Evolutionary conservation across 2,888 invertebrate genomes (phyloP).

Genomic region (Hirtodrosophila cameraria): DNA sequence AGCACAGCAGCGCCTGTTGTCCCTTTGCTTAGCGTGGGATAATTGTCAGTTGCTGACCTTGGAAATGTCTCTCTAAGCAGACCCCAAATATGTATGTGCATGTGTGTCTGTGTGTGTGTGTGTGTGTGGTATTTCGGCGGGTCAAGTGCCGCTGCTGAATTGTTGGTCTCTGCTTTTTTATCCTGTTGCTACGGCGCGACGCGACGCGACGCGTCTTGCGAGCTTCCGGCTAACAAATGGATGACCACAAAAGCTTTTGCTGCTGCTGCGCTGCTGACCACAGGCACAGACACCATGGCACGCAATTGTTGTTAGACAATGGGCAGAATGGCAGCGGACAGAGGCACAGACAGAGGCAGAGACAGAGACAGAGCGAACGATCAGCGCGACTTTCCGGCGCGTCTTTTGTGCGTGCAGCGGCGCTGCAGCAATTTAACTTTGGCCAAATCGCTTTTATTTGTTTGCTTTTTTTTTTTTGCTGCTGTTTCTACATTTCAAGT

Average conservation of each 20-base stretch:
- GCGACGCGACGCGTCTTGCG: constrained; percentile 55
- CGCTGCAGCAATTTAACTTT: constrained; percentile 45
- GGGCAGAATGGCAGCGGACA: constrained; percentile 47
- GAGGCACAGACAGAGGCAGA: constrained; percentile 2
- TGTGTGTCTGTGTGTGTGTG: constrained; percentile 24
- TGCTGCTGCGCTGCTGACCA: constrained; percentile 39
- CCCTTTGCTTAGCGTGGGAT: constrained; percentile 60
- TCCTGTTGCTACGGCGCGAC: constrained; percentile 25
- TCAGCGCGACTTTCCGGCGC: constrained; percentile 55
- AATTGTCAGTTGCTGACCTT: constrained; percentile 49
- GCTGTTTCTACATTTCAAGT: constrained; percentile 16
- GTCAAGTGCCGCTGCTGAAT: constrained; percentile 54
- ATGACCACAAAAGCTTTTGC: constrained; percentile 72
- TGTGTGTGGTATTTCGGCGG: constrained; percentile 56
- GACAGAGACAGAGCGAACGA: not conserved
- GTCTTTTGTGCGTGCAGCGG: constrained; percentile 59
- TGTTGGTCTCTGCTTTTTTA: constrained; percentile 33
- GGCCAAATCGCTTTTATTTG: constrained; percentile 18
- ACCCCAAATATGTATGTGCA: not conserved
- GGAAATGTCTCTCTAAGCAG: constrained; percentile 37
- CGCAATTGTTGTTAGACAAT: constrained; percentile 72
- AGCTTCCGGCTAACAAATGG: constrained; percentile 67
- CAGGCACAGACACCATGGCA: constrained; percentile 54
- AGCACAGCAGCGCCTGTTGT: constrained; percentile 11
- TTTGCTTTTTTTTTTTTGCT: not conserved